These are phyloP conservation scores for Achroia grisella DNA, from an alignment of 1,140 invertebrate genomes.

Conservation along the genomic window DNA sequence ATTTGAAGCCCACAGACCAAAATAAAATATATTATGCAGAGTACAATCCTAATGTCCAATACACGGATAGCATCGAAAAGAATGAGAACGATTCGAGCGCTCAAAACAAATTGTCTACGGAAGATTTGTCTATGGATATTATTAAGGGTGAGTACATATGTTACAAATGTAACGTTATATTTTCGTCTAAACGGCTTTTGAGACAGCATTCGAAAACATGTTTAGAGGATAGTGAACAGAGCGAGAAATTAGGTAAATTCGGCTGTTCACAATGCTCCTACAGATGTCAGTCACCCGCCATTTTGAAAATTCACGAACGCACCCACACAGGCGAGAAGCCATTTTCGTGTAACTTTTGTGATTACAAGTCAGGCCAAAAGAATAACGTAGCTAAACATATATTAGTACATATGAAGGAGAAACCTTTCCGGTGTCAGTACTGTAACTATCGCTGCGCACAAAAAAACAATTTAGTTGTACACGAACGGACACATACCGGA, in stretches of 20 bases:
- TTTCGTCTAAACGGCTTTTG: constrained; percentile 47
- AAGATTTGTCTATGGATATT: constrained; percentile 44
- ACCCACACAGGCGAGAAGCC: constrained; percentile 77
- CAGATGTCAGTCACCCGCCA: constrained; percentile 69
- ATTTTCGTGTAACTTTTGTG: constrained; percentile 79
- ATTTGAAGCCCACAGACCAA: constrained; percentile 47
- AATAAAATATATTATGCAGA: constrained; percentile 47
- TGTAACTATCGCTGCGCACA: constrained; percentile 83
- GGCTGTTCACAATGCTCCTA: constrained; percentile 61
- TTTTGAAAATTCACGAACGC: constrained; percentile 81
- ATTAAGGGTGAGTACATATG: constrained; percentile 59
- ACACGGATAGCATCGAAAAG: constrained; percentile 16
- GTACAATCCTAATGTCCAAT: constrained; percentile 5
- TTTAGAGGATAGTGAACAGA: constrained; percentile 23
- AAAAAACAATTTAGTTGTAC: constrained; percentile 71
- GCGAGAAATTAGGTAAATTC: constrained; percentile 56
- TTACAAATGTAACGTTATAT: constrained; percentile 52
- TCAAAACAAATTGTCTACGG: constrained; percentile 31
- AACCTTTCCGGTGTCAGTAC: constrained; percentile 81
- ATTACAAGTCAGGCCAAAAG: constrained; percentile 83
- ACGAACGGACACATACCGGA: constrained; percentile 77
- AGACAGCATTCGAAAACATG: constrained; percentile 56
- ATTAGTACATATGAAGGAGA: constrained; percentile 83
- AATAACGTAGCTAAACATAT: constrained; percentile 85
- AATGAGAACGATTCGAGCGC: constrained; percentile 38